Conservation (phyloP, 2,113 vertebrate genomes). For the Macquaria australasica region DNA sequence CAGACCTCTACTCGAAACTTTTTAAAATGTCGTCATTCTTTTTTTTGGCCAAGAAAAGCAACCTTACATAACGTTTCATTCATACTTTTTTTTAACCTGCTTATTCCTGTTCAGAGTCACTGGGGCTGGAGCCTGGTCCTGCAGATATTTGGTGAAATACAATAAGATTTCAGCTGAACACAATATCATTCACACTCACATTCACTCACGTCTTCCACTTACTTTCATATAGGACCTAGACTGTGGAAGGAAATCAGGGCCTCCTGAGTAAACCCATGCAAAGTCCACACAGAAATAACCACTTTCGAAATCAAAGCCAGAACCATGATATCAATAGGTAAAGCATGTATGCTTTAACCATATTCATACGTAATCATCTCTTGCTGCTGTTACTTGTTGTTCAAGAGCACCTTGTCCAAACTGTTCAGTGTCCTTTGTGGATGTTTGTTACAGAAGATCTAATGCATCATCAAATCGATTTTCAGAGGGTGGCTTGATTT, state of each 20-base stretch:
- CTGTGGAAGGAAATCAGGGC: background rate
- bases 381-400: background rate
- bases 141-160: background rate
- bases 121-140: background rate
- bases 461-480: slow-evolving; percentile 40
- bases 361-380: background rate
- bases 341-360: background rate
- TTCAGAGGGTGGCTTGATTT: slow-evolving; percentile 8
- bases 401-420: slow-evolving; percentile 38
- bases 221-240: too few relatives aligned
- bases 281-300: too few relatives aligned
- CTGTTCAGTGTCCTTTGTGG: slow-evolving; percentile 3
- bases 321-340: too few relatives aligned
- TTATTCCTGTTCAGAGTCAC: background rate
- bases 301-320: background rate
- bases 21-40: background rate
- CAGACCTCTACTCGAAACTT: slow-evolving; percentile 8
- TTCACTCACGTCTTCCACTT: background rate
- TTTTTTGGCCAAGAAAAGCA: background rate
- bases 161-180: background rate
- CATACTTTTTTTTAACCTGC: background rate
- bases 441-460: slow-evolving; percentile 31
- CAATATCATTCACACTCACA: background rate
- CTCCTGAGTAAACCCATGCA: background rate
- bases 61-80: background rate